Conservation (phyloP, 2,113 vertebrate species). For the Hydrolagus affinis region DNA sequence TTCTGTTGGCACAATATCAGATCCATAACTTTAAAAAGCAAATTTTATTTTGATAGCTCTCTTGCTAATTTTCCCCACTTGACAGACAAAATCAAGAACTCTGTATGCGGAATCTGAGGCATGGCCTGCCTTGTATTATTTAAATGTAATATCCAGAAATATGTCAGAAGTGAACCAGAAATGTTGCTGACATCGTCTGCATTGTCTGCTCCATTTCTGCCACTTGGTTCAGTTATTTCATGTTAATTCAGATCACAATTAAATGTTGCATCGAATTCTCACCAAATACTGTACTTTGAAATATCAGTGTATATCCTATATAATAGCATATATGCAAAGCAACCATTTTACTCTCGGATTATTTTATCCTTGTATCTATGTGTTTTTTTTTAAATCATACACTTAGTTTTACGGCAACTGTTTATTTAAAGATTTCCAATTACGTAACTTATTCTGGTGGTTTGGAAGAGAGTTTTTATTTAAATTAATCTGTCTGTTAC, state of each 20-base stretch:
- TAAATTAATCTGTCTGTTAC: background rate
- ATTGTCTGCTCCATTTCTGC: background rate
- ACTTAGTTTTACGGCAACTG: background rate
- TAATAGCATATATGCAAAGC: conserved; percentile 18
- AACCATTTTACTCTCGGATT: conserved; percentile 33
- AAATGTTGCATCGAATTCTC: no score
- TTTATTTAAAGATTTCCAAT: background rate
- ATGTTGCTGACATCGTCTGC: background rate
- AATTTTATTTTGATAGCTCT: no score
- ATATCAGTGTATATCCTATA: background rate
- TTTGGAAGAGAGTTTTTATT: background rate
- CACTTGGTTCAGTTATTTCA: no score
- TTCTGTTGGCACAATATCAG: no score
- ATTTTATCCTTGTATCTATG: background rate
- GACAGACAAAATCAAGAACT: background rate
- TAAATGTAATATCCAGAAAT: background rate
- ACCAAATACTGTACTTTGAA: no score
- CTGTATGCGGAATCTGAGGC: no score
- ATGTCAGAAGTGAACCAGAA: background rate
- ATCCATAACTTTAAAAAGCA: no score
- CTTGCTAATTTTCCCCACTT: background rate
- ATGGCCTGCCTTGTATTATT: background rate
- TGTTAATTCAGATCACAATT: no score
- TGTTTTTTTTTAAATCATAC: background rate
- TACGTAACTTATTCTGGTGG: conserved; percentile 32